These are phyloP conservation scores for Phaonia tiefii DNA, from an alignment of 2,888 invertebrate genomes.

Conservation along the genomic window DNA sequence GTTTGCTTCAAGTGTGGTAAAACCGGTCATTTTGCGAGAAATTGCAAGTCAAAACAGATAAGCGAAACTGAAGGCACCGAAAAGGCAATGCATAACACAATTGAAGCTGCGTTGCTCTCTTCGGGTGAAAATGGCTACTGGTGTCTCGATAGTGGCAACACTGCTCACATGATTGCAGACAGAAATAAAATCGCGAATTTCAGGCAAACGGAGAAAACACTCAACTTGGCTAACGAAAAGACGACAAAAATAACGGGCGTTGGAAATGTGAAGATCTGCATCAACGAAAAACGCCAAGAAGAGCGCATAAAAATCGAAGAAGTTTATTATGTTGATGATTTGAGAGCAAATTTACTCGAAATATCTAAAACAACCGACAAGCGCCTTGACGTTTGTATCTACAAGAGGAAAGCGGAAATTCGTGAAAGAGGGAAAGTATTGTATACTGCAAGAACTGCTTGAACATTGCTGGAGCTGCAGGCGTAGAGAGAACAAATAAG, in stretches of 20 bases:
- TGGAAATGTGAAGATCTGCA: slow-evolving; percentile 16
- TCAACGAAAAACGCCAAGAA: slow-evolving; percentile 3
- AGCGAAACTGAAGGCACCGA: too few species aligned
- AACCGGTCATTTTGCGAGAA: background rate
- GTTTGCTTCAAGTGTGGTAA: slow-evolving; percentile 22
- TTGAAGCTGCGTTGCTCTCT: background rate
- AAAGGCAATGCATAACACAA: background rate
- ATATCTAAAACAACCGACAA: slow-evolving; percentile 26
- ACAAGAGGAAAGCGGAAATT: too few species aligned
- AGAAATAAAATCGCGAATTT: slow-evolving; percentile 2
- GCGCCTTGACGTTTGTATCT: slow-evolving; percentile 9
- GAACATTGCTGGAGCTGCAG: too few species aligned
- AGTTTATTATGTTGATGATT: background rate
- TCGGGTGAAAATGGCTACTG: background rate
- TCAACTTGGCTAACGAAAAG: slow-evolving; percentile 37
- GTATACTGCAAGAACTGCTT: too few species aligned
- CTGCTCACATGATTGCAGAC: slow-evolving; percentile 29
- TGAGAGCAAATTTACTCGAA: background rate
- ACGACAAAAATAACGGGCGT: too few species aligned
- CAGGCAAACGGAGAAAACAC: slow-evolving; percentile 9
- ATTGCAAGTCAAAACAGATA: slow-evolving; percentile 19
- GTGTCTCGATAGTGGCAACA: too few species aligned
- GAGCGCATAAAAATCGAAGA: background rate
- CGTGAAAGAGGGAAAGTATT: background rate
- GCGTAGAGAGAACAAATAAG: background rate